A percentile compares a stretch with the other conserved stretches of the same genome.
Evolutionary conservation across 2,113 vertebrate species (phyloP).

Genomic region (Phyllostomus hastatus): DNA sequence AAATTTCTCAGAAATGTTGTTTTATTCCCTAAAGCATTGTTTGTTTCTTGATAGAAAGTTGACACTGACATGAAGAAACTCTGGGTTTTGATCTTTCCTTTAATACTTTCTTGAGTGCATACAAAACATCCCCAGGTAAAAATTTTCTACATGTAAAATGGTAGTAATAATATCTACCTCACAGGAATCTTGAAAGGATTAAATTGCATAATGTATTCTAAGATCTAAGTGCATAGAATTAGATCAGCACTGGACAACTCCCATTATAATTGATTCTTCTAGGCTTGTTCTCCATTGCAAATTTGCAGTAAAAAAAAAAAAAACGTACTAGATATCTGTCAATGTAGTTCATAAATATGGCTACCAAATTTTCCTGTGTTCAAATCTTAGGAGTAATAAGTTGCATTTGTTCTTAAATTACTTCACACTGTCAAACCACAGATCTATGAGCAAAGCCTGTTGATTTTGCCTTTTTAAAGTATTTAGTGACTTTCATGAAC

Average conservation of each 20-base stretch:
- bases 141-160: not conserved
- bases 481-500: not conserved
- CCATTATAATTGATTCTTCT: not conserved
- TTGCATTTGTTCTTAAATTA: not conserved
- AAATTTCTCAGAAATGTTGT: not conserved
- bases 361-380: not conserved
- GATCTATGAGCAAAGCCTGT: not conserved
- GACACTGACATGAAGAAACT: not conserved
- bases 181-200: not conserved
- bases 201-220: not conserved
- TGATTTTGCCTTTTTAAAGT: not conserved
- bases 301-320: not conserved
- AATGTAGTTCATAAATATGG: not conserved
- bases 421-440: not conserved
- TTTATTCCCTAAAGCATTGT: not conserved
- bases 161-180: not conserved
- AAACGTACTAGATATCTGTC: not conserved
- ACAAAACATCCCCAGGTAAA: not conserved
- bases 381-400: not conserved
- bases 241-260: not conserved
- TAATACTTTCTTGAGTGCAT: not conserved
- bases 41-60: not conserved
- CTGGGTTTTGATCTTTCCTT: not conserved
- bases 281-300: not conserved
- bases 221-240: not conserved